phyloP scores from a whole-genome alignment of 1,140 invertebrate genomes.

The Brachionus paranguensis region DNA sequence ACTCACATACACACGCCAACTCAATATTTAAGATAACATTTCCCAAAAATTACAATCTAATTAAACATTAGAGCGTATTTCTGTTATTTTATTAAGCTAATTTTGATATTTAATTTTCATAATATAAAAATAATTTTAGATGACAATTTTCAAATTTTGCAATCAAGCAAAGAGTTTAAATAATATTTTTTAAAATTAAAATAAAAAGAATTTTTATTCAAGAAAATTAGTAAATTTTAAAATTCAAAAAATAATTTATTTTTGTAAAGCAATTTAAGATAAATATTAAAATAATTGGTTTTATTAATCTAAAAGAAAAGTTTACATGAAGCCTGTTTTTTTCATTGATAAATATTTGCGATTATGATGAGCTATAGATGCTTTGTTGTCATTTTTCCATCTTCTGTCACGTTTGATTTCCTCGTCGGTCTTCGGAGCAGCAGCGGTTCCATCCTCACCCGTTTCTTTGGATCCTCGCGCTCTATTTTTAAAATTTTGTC shows the following conservation, averaged over 20 bases:
- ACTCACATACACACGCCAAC: neutral
- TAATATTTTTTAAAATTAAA: neutral
- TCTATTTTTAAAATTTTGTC: slow-evolving; percentile 20
- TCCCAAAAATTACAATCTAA: neutral
- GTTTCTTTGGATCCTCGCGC: neutral
- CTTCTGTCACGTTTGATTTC: slow-evolving; percentile 28
- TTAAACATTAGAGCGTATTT: neutral
- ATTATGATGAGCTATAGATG: slow-evolving; percentile 28
- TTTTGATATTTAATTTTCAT: neutral
- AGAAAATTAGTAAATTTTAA: neutral
- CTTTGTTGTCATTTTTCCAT: slow-evolving; percentile 40
- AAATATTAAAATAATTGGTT: neutral
- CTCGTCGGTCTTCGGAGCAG: slow-evolving; percentile 16
- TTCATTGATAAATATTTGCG: slow-evolving; percentile 30
- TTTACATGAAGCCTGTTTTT: slow-evolving; percentile 1
- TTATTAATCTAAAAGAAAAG: neutral
- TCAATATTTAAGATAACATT: neutral
- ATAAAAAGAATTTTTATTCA: neutral
- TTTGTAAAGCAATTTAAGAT: neutral
- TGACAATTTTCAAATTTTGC: neutral
- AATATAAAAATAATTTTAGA: neutral
- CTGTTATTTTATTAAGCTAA: neutral
- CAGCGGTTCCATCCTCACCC: neutral
- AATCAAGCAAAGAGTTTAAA: neutral
- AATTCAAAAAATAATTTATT: neutral